Percentiles rank a stretch among this genome's conserved stretches.
These are phyloP conservation scores for Lagopus leucura DNA, from an alignment of 2,113 vertebrate genomes.

Conservation along the genomic window DNA sequence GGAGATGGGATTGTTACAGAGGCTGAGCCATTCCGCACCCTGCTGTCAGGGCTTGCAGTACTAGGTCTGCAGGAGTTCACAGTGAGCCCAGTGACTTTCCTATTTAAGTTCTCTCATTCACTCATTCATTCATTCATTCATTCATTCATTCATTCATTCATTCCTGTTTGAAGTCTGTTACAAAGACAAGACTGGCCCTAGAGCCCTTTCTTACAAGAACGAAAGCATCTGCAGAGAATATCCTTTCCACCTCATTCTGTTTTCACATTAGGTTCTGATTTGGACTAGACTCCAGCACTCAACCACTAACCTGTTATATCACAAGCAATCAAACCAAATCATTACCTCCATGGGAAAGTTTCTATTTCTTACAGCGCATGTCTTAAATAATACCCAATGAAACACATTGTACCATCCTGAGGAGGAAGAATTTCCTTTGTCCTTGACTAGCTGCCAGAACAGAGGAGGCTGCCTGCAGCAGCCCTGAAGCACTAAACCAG, in stretches of 20 bases:
- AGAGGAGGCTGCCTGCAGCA: conserved; percentile 15
- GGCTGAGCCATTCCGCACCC: background rate
- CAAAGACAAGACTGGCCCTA: background rate
- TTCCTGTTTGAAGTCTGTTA: background rate
- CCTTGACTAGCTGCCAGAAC: background rate
- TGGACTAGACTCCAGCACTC: background rate
- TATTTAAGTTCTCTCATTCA: background rate
- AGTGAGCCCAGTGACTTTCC: background rate
- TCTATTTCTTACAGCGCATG: background rate
- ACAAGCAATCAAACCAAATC: background rate
- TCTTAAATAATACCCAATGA: background rate
- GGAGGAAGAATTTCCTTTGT: background rate
- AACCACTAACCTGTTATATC: background rate
- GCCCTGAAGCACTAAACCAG: conserved; percentile 10
- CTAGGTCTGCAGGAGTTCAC: background rate
- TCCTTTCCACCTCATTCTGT: background rate
- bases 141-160: background rate
- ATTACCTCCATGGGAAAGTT: background rate
- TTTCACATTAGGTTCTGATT: background rate
- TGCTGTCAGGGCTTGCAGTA: background rate
- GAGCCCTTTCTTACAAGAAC: background rate
- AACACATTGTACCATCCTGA: background rate
- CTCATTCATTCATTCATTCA: background rate
- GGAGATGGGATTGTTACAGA: background rate
- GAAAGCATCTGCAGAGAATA: background rate